Evolutionary conservation across 2,113 vertebrate species (phyloP).

Genomic region (Eclectus roratus): DNA sequence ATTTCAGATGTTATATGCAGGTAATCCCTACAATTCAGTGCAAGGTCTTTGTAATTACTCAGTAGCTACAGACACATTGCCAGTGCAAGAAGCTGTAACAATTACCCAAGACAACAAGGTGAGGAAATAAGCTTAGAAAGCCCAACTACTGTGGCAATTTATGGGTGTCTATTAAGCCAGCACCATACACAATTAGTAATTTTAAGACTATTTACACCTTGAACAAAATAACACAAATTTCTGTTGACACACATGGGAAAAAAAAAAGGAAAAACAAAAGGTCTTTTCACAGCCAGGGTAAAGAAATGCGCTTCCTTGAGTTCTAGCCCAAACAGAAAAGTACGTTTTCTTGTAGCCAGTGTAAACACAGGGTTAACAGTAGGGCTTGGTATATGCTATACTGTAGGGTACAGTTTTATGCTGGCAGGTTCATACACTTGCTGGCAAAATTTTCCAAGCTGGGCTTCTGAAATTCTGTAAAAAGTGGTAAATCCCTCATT

Average conservation of each 20-base stretch:
- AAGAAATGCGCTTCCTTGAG: slow-evolving; percentile 22
- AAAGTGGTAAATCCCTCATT: background rate
- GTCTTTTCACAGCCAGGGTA: background rate
- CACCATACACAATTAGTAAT: background rate
- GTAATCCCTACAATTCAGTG: background rate
- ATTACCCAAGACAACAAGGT: background rate
- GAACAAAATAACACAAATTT: background rate
- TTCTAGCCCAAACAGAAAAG: slow-evolving; percentile 11
- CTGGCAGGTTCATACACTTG: background rate
- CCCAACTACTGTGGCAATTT: background rate
- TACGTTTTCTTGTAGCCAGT: background rate
- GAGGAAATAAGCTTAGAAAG: background rate
- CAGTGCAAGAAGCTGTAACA: background rate
- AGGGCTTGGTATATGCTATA: background rate
- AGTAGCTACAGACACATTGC: background rate
- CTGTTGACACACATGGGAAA: background rate
- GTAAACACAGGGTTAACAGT: background rate
- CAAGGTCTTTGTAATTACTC: background rate
- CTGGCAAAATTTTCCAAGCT: slow-evolving; percentile 8
- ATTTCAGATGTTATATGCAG: background rate
- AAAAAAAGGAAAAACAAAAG: background rate
- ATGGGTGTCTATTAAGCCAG: background rate
- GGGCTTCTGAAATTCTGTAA: background rate
- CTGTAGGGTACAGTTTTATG: background rate
- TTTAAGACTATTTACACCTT: background rate